Conservation (phyloP, 2,888 invertebrate genomes). For the Clistopyga incitator region DNA sequence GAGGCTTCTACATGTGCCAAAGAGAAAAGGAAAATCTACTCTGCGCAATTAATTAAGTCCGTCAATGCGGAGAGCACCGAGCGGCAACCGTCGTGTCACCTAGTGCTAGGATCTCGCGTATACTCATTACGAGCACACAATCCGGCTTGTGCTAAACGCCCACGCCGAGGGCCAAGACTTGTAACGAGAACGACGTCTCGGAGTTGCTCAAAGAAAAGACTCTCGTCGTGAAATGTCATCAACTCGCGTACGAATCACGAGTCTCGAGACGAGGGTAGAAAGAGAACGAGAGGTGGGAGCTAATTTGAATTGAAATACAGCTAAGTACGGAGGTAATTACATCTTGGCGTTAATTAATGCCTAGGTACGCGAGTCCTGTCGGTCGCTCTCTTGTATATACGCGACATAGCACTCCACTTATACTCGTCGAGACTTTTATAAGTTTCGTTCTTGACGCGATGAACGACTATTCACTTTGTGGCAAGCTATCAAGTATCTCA, state of each 20-base stretch:
- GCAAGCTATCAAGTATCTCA: neutral
- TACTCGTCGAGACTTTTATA: conserved; percentile 13
- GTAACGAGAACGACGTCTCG: conserved; percentile 25
- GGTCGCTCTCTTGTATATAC: conserved; percentile 18
- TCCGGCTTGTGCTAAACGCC: conserved; percentile 55
- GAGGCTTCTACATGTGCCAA: neutral
- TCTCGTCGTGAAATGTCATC: conserved; percentile 61
- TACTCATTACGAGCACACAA: conserved; percentile 59
- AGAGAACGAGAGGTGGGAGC: conserved; percentile 18
- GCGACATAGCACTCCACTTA: conserved; percentile 14
- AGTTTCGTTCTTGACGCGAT: conserved; percentile 27
- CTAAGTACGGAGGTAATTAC: conserved; percentile 70
- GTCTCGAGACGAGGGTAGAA: conserved; percentile 19
- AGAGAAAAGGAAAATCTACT: conserved; percentile 20
- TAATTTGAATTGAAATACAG: conserved; percentile 71
- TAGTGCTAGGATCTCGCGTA: conserved; percentile 45
- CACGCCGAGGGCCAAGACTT: neutral
- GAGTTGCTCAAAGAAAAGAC: conserved; percentile 52
- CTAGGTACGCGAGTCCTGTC: conserved; percentile 35
- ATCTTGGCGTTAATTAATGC: conserved; percentile 73
- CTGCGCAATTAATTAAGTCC: conserved; percentile 58
- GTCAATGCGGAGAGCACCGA: conserved; percentile 7
- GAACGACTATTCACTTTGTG: neutral
- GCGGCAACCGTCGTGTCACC: neutral
- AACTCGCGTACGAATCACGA: conserved; percentile 49